phyloP scores from a whole-genome alignment of 2,888 invertebrate species.

The Cryptocephalus primarius region DNA sequence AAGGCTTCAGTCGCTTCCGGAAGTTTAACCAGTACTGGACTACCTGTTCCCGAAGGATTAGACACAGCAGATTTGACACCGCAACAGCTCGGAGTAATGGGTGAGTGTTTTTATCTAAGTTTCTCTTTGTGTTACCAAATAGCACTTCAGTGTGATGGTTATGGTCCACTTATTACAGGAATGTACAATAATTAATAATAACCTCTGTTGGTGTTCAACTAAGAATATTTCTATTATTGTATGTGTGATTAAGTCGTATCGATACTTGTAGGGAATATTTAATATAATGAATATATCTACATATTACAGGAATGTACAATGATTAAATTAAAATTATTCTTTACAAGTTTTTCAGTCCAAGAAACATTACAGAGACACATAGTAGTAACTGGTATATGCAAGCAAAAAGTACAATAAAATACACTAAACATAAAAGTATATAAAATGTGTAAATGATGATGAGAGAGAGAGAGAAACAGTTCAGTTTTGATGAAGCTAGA shows the following conservation, averaged over 20 bases:
- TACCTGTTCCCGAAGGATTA: conserved; percentile 17
- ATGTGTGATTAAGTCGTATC: no score
- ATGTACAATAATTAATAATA: conserved; percentile 12
- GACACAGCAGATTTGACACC: conserved; percentile 56
- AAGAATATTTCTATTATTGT: no score
- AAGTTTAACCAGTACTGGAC: conserved; percentile 45
- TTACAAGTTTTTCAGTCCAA: conserved; percentile 16
- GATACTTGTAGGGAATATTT: conserved; percentile 2
- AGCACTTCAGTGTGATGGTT: no score
- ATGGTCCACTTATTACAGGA: conserved; percentile 17
- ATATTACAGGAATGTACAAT: conserved; percentile 17
- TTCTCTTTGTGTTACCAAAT: no score
- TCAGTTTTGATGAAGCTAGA: no score
- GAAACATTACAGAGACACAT: conserved; percentile 11
- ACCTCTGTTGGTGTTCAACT: no score
- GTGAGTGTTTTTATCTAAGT: conserved; percentile 43
- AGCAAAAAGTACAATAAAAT: no score
- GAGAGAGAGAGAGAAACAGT: no score
- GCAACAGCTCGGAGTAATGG: conserved; percentile 82
- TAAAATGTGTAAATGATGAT: no score
- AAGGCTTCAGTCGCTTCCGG: conserved; percentile 58
- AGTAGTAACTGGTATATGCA: no score
- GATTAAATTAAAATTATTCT: conserved; percentile 9
- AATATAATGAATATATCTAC: conserved; percentile 14
- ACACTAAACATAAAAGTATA: no score